Conservation (phyloP, 2,797 vertebrate genomes). For the Garrulus glandarius region DNA sequence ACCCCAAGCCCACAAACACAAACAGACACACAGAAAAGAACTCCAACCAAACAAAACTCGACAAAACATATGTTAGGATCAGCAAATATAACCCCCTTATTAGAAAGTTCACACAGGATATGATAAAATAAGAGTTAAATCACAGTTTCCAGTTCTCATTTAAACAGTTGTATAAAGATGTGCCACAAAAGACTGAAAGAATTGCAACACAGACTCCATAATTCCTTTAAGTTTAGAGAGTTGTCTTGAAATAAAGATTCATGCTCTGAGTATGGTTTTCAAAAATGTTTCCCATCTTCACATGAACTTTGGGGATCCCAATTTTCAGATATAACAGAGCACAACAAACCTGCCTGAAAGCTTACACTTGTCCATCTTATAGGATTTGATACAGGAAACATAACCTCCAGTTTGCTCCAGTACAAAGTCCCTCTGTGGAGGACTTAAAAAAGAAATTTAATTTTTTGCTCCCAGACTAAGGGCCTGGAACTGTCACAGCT, state of each 20-base stretch:
- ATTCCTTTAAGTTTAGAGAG: neutral
- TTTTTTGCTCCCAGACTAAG: neutral
- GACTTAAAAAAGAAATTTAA: no score
- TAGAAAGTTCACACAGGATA: neutral
- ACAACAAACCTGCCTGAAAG: neutral
- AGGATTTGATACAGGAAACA: neutral
- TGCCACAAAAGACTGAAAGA: neutral
- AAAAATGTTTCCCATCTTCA: neutral
- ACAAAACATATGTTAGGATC: neutral
- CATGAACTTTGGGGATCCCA: neutral
- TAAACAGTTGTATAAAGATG: neutral
- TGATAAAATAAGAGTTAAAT: neutral
- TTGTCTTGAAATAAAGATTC: neutral
- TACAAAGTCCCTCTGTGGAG: neutral
- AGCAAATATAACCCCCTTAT: neutral
- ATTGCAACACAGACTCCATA: neutral
- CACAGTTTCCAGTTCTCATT: neutral
- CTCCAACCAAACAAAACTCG: neutral
- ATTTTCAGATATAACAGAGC: accelerated
- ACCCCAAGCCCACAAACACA: neutral
- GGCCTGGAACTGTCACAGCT: neutral
- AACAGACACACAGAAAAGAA: no score
- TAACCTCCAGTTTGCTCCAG: neutral
- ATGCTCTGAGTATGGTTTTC: neutral
- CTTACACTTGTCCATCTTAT: accelerated